Percentiles rank a stretch among this genome's conserved stretches.
phyloP scores from a whole-genome alignment of 2,797 vertebrate species.

The Acomys russatus region DNA sequence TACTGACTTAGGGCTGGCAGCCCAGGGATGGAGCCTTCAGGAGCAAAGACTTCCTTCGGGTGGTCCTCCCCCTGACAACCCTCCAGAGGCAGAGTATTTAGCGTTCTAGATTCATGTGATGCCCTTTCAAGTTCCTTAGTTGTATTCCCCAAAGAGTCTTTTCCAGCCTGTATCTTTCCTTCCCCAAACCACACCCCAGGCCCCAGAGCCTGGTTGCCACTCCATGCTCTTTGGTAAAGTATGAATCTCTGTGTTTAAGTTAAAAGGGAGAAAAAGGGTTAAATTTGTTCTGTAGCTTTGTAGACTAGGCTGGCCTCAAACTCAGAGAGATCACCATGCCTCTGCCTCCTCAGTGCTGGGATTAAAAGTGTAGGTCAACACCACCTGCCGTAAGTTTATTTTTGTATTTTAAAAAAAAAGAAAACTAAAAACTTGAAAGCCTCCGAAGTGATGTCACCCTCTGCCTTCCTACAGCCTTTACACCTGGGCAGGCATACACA shows the following conservation, averaged over 20 bases:
- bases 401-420: constrained; percentile 90
- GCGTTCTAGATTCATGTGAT: neutral
- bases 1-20: constrained; percentile 81
- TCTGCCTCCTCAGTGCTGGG: too few relatives aligned
- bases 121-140: neutral
- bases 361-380: too few relatives aligned
- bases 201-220: constrained; percentile 72
- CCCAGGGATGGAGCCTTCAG: neutral
- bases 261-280: constrained; percentile 88
- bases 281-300: constrained; percentile 68
- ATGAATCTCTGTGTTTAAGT: constrained; percentile 90
- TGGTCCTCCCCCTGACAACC: neutral
- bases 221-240: constrained; percentile 79
- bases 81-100: neutral
- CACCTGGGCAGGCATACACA: neutral
- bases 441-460: neutral
- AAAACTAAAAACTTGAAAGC: neutral
- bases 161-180: neutral
- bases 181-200: constrained; percentile 2
- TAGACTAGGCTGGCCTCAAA: too few relatives aligned
- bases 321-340: too few relatives aligned
- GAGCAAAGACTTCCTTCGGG: constrained; percentile 31
- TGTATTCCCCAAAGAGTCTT: neutral
- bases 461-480: neutral
- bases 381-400: constrained; percentile 86